A percentile compares a stretch with the other conserved stretches of the same genome.
phyloP scores from a whole-genome alignment of 2,888 invertebrate genomes.

The Glyphotaelius pellucidus region DNA sequence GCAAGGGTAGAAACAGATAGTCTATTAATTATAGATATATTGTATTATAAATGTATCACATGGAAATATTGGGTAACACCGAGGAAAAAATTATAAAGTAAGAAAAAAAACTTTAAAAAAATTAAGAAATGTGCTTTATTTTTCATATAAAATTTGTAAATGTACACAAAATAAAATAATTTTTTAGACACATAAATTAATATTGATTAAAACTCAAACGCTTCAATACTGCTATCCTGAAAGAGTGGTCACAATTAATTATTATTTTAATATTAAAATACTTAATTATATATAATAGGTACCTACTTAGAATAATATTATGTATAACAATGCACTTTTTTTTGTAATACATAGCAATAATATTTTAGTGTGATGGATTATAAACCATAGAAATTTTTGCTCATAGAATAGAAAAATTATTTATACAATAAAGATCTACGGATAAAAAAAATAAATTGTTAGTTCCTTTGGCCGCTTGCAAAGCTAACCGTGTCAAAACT shows the following conservation, averaged over 20 bases:
- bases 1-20: too few species aligned
- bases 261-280: constrained; percentile 17
- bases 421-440: background rate
- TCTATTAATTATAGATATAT: too few species aligned
- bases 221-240: constrained; percentile 22
- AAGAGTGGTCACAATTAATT: constrained; percentile 12
- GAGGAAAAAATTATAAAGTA: background rate
- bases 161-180: constrained; percentile 50
- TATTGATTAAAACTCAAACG: constrained; percentile 28
- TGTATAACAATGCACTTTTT: constrained; percentile 12
- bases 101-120: background rate
- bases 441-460: background rate
- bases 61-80: background rate
- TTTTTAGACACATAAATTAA: constrained; percentile 47
- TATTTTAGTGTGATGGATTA: background rate
- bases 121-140: constrained; percentile 22
- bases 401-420: background rate
- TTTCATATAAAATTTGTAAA: constrained; percentile 45
- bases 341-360: background rate
- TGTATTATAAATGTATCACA: too few species aligned
- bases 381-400: background rate
- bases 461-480: background rate
- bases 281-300: constrained; percentile 7
- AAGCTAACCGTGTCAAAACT: background rate
- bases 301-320: constrained; percentile 8